Evolutionary conservation across 2,888 invertebrate species (phyloP).

Genomic region (Charanyca ferruginea): DNA sequence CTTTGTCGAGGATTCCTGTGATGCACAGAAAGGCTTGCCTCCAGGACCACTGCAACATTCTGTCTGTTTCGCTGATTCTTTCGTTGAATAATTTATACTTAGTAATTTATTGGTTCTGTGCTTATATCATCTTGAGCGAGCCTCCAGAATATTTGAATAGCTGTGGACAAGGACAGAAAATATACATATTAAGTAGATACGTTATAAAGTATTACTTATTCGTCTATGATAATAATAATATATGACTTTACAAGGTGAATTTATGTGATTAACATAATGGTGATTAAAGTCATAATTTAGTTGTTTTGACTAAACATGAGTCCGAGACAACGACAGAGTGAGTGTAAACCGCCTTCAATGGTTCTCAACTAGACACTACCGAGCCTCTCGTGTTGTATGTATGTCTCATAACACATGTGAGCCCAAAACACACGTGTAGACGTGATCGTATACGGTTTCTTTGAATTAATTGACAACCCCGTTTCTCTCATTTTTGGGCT

Average conservation of each 20-base stretch:
- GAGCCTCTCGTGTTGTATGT: constrained; percentile 3
- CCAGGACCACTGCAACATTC: constrained; percentile 75
- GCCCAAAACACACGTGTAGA: constrained; percentile 4
- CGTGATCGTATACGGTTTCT: constrained; percentile 6
- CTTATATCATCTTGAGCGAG: constrained; percentile 58
- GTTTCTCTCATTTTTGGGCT: neutral
- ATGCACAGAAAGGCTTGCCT: constrained; percentile 76
- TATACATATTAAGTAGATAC: constrained; percentile 29
- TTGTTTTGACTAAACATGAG: constrained; percentile 1
- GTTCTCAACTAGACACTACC: neutral
- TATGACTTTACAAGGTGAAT: constrained; percentile 20
- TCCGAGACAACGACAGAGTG: neutral
- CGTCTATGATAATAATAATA: neutral
- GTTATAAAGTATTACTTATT: constrained; percentile 31
- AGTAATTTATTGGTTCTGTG: neutral
- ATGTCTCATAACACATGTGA: constrained; percentile 17
- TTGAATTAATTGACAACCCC: constrained; percentile 1
- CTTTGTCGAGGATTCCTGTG: constrained; percentile 74
- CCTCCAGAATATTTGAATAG: constrained; percentile 44
- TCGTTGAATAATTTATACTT: constrained; percentile 18
- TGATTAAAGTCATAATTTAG: constrained; percentile 29
- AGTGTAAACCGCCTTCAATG: neutral
- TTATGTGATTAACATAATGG: constrained; percentile 32
- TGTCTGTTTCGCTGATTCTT: constrained; percentile 44
- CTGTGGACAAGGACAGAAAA: constrained; percentile 61